Conservation (phyloP, 2,888 invertebrate genomes). For the Ectropis crepuscularia region DNA sequence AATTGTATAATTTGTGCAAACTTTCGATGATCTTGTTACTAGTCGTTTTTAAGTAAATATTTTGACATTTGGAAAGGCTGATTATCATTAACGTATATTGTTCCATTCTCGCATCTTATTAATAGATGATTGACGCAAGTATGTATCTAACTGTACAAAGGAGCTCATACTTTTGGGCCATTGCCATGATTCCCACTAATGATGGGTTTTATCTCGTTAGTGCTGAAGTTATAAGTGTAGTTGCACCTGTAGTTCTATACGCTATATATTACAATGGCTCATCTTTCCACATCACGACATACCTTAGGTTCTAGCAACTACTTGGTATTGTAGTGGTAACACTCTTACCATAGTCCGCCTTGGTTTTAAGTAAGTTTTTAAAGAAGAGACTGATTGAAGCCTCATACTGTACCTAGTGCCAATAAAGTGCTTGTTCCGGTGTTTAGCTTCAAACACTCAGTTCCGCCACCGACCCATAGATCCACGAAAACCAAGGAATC, state of each 20-base stretch:
- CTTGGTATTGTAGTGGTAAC: no score
- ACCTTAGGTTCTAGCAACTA: no score
- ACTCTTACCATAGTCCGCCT: no score
- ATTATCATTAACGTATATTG: conserved; percentile 13
- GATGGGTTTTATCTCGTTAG: conserved; percentile 18
- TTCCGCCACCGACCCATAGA: conserved; percentile 31
- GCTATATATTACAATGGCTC: no score
- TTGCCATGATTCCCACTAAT: conserved; percentile 39
- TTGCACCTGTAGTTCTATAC: no score
- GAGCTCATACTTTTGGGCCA: conserved; percentile 45
- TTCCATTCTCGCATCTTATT: conserved; percentile 22
- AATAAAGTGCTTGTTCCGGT: conserved; percentile 18
- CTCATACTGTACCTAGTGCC: neutral
- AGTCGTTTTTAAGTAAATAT: neutral
- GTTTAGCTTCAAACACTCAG: conserved; percentile 26
- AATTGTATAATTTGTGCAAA: no score
- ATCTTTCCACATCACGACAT: no score
- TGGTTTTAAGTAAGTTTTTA: neutral
- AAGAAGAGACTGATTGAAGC: neutral
- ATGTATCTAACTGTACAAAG: conserved; percentile 18
- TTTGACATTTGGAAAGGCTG: conserved; percentile 1
- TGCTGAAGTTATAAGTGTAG: conserved; percentile 1
- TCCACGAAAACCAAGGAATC: conserved; percentile 45
- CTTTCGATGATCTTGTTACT: no score
- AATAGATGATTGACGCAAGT: conserved; percentile 54